Conservation (phyloP, 2,888 invertebrate genomes). For the Rhamnusium bicolor region DNA sequence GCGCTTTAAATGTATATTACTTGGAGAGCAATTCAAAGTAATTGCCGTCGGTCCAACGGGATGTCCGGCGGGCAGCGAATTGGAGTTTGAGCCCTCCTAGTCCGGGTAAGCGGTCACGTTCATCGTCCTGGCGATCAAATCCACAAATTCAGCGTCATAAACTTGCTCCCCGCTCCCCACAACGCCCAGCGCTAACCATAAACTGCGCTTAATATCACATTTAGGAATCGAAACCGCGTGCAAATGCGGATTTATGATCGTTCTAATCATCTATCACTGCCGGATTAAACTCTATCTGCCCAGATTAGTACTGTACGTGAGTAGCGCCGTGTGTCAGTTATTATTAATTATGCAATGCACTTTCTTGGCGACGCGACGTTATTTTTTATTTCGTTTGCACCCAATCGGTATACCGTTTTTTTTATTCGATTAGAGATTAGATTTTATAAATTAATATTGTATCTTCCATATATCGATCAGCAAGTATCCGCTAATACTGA, state of each 20-base stretch:
- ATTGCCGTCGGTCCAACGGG: constrained; percentile 51
- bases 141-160: constrained; percentile 59
- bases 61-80: constrained; percentile 38
- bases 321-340: constrained; percentile 42
- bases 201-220: constrained; percentile 62
- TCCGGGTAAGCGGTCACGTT: constrained; percentile 54
- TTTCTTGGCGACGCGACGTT: constrained; percentile 35
- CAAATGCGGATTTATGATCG: constrained; percentile 66
- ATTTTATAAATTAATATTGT: neutral
- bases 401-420: neutral
- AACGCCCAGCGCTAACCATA: constrained; percentile 52
- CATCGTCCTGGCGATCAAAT: constrained; percentile 54
- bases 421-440: neutral
- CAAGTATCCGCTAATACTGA: no score
- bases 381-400: constrained; percentile 12
- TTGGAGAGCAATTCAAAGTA: constrained; percentile 52
- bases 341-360: constrained; percentile 65
- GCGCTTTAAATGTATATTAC: constrained; percentile 51
- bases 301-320: constrained; percentile 58
- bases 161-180: constrained; percentile 47
- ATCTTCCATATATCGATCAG: neutral
- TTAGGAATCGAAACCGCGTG: constrained; percentile 64
- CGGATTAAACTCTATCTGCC: constrained; percentile 66
- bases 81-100: constrained; percentile 29
- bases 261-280: constrained; percentile 68